Conservation (phyloP, 2,797 vertebrate species). For the Syndactyla subalaris region DNA sequence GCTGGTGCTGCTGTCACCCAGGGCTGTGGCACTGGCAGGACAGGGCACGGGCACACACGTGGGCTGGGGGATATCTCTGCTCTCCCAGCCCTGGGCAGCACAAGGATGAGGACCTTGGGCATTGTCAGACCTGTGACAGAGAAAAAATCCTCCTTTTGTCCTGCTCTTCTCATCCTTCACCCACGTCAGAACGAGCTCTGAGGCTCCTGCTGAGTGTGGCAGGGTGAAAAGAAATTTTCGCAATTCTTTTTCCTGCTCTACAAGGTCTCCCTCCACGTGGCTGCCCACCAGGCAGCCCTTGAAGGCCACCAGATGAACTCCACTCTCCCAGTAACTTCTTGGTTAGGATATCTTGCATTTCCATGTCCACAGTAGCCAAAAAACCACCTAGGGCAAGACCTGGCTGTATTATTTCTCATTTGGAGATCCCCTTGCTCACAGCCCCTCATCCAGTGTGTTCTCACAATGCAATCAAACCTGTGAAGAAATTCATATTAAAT, state of each 20-base stretch:
- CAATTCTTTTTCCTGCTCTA: not conserved
- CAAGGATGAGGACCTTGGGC: accelerated
- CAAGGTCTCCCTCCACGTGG: accelerated
- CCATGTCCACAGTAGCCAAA: not conserved
- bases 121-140: not conserved
- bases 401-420: accelerated
- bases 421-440: not conserved
- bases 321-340: not conserved
- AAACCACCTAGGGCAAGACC: not conserved
- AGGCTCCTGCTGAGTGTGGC: not conserved
- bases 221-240: not conserved
- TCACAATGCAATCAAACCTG: not conserved
- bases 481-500: not conserved
- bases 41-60: not conserved
- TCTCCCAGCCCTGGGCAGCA: not conserved
- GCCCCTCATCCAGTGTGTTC: accelerated
- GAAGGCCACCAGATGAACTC: accelerated
- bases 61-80: not conserved
- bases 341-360: not conserved
- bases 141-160: not conserved
- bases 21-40: not conserved
- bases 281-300: not conserved
- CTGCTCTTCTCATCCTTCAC: not conserved
- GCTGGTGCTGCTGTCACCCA: not conserved
- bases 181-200: accelerated